phyloP scores from a whole-genome alignment of 2,113 vertebrate genomes.

The Artemisiospiza belli region DNA sequence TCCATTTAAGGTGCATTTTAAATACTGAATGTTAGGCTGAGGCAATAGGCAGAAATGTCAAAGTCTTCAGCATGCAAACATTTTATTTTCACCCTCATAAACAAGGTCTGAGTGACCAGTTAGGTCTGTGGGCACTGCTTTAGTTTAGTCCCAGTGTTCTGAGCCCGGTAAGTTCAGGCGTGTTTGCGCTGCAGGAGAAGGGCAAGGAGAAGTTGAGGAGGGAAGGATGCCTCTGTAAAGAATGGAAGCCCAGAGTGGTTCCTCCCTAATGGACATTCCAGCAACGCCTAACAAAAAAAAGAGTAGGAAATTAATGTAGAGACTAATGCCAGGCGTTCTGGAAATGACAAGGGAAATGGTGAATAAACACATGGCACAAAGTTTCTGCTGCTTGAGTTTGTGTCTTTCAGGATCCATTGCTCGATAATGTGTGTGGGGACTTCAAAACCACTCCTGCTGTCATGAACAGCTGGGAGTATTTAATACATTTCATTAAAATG shows the following conservation, averaged over 20 bases:
- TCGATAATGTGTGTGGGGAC: neutral
- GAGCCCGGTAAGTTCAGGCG: neutral
- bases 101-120: neutral
- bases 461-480: neutral
- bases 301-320: neutral
- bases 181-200: neutral
- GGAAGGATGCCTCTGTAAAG: neutral
- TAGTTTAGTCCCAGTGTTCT: neutral
- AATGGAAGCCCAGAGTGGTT: neutral
- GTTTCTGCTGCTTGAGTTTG: neutral
- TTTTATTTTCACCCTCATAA: neutral
- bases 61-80: neutral
- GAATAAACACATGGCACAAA: rapidly evolving
- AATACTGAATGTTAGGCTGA: neutral
- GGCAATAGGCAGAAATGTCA: neutral
- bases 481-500: neutral
- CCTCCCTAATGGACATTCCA: neutral
- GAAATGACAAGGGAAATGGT: neutral
- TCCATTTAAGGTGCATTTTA: neutral
- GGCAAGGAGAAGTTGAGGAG: neutral
- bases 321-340: neutral
- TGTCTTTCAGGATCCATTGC: neutral
- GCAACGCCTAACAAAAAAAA: neutral
- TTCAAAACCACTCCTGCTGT: neutral
- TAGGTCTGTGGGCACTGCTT: neutral